Base-by-base conservation (phyloP, 2,888 invertebrate genomes). In the Melanargia galathea region DNA sequence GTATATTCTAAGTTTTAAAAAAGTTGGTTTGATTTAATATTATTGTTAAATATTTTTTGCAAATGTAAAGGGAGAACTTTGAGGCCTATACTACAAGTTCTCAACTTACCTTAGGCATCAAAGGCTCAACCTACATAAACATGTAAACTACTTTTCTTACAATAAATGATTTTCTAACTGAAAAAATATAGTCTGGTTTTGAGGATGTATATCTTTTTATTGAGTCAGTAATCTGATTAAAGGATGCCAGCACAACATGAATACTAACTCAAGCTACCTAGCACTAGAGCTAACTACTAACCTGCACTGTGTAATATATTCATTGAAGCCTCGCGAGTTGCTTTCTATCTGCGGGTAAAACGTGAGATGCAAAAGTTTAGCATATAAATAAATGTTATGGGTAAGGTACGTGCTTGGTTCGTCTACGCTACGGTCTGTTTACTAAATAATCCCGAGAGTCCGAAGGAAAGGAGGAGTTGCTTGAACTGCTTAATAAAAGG, bases 241-340 rank as follows among this genome's bases (percentile, higher is more conserved):
- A 63, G 52, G 60, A 58, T 59, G 30, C 26, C 13, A 51, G 48
- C 48, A 66, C 72, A 74, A 66, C 74, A 71, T 84, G 86, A 85
- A 86, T 87, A 84, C 84, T 83, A 86, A 86, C 78, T 76, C 73
- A 69, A 71, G 71, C 63, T 63, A 38, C 46, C 58, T 74, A n/a
- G n/a, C 72, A 43, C 43, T 18, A 18, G 16, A 43, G 18, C 73
- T 75, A 75, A 75, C 73, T 72, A 68, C 70, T 70, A 71, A 82
- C 79, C 78, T 79, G 76, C 68, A 74, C 73, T 63, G 58, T 67
- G 75, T 85, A 86, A 87, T 85, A 80, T 87, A 87, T 87, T 86
- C 86, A 87, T 86, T 86, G 84, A 80, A 79, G 78, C 74, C 79
- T 76, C 73, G 81, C 81, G 78, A 76, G 76, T 81, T 73, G 73